Evolutionary conservation across 2,888 invertebrate genomes (phyloP), one percentile per base, ranked within the genome.

Genomic region (Phaedon cochleariae): DNA sequence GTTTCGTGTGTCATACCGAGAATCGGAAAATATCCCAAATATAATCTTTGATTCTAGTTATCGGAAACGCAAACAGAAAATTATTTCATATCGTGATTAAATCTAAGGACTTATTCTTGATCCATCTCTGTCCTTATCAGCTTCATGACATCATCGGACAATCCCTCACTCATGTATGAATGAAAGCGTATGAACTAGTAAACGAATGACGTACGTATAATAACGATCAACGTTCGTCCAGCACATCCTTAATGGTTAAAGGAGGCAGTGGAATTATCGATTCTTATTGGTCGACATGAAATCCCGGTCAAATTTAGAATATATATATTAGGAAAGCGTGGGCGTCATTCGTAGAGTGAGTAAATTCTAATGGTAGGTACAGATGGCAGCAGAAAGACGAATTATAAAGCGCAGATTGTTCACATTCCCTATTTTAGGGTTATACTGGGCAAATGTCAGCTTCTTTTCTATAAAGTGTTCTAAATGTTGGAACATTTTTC

Each of bases 131-230:
- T 12, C 20, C 69, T 65, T 69, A 70, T 72, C 67, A 71, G 67
- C 49, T 21, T 59, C 52, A 62, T 73, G 74, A 73, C 73, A 70
- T 74, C 73, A 73, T 62, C 55, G 60, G 59, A 53, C 63, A 67
- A 69, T 70, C 64, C 61, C 41, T 52, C 18, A 63, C 46, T 63
- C 67, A 68, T 68, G 70, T 67, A 70, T 74, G 74, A 73, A 73
- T 73, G 71, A 71, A 71, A 71, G 70, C 66, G 69, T 69, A 69
- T 51, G 57, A 54, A 59, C 64, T 70, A 12, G 57, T 57, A 41
- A 70, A 70, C 68, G 69, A 64, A 65, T 62, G 64, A 70, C 65
- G 66, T 69, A 64, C 26, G 59, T 26, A 7, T 61, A 46, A 54
- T 57, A 29, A 54, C n/a, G n/a, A n/a, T n/a, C n/a, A n/a, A n/a